A percentile compares a stretch with the other conserved stretches of the same genome.
Conservation (phyloP, 2,113 vertebrate genomes). For the human region GRCh38 chr6:19814501-19815000, state of each 20-base stretch:
- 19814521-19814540: background rate
- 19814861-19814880: too few relatives aligned
- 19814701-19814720: background rate
- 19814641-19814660: background rate
- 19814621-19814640: slow-evolving; percentile 26
- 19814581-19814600: background rate
- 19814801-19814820: too few relatives aligned
- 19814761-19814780: background rate
- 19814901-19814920: too few relatives aligned
- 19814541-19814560: background rate
- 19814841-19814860: too few relatives aligned
- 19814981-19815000: too few relatives aligned
- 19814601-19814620: background rate
- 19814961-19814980: too few relatives aligned
- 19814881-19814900: too few relatives aligned
- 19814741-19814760: slow-evolving; percentile 21
- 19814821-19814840: too few relatives aligned
- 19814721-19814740: slow-evolving; percentile 29
- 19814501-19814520: background rate
- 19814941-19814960: too few relatives aligned
- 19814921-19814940: too few relatives aligned
- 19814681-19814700: background rate
- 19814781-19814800: too few relatives aligned
- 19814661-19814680: background rate
- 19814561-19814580: background rate